Base-by-base conservation (phyloP, 2,113 vertebrate species). In the Lichenostomus cassidix region DNA sequence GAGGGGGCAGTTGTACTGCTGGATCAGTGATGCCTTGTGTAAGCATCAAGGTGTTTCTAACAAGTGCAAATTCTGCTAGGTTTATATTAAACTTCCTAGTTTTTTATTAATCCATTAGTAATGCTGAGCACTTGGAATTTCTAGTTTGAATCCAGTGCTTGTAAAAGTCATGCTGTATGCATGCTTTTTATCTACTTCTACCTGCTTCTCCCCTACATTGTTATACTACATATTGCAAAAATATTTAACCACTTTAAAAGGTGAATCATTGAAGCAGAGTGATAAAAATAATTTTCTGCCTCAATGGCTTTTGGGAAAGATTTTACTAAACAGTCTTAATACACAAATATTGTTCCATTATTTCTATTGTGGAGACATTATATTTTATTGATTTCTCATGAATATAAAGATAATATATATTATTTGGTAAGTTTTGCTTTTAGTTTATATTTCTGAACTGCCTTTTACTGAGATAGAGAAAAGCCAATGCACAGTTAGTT, bases 201-300 rank as follows among this genome's bases (percentile, higher is more conserved):
- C 4, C n/a, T 21, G 1, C 0, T 63, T 83, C 55, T 20, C 7
- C 13, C 18, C n/a, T 56, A 33, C 2, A 2, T 28, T 50, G 5
- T 2, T 47, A 4, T 67, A 58, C 5, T 46, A 50, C 17, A 23
- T 20, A 39, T 60, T 63, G 24, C 21, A 88, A 63, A 88, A 87
- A 59, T 50, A 76, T 68, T 46, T 71, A 71, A 65, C 24, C 6
- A 42, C 17, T 59, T 67, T 49, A 41, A 83, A 88, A 74, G 11
- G 24, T 77, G 0, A 4, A 65, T 37, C 1, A 24, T 71, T 84
- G 81, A 47, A 76, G 14, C 42, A 67, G 23, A 62, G 19, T 25
- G 8, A 59, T 58, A 71, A 75, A 95, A 88, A 68, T n/a, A 24
- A 64, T 53, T 78, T 87, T 85, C 28, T 79, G 75, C 67, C 23